These are phyloP conservation scores for Capitulum mitella DNA, from an alignment of 2,888 invertebrate species.

Conservation along the genomic window DNA sequence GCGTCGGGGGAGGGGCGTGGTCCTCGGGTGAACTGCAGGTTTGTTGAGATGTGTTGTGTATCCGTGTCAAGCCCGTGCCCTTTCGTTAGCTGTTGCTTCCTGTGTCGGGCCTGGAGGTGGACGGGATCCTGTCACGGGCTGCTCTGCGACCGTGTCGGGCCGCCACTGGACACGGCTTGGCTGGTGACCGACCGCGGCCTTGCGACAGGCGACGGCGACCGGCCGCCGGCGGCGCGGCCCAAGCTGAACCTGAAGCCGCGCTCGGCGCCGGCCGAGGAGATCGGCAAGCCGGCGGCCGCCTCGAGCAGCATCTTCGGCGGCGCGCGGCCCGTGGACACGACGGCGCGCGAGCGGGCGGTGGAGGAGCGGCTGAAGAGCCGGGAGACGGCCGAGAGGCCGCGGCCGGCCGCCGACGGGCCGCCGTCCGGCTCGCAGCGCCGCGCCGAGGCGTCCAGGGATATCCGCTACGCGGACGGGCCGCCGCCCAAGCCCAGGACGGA, in stretches of 20 bases:
- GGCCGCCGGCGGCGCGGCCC: neutral
- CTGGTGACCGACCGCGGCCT: too few species aligned
- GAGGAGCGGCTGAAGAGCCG: slow-evolving; percentile 41
- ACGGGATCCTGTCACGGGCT: too few species aligned
- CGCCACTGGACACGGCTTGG: too few species aligned
- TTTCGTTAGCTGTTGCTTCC: too few species aligned
- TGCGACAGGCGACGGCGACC: neutral
- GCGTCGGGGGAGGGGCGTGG: too few species aligned
- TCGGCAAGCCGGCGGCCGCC: neutral
- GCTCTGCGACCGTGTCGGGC: too few species aligned
- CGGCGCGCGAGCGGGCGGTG: slow-evolving; percentile 46
- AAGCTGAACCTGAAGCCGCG: slow-evolving; percentile 25
- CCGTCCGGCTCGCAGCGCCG: neutral
- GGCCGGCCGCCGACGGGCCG: neutral
- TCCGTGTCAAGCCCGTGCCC: too few species aligned
- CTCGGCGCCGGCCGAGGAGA: neutral
- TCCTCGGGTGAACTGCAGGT: too few species aligned
- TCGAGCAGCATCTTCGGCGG: slow-evolving; percentile 57
- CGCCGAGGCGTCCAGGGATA: neutral
- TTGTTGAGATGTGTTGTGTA: too few species aligned
- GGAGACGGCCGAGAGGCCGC: neutral
- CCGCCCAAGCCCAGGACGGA: neutral
- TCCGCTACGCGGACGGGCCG: neutral
- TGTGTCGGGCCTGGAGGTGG: too few species aligned
- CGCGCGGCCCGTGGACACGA: slow-evolving; percentile 48